phyloP scores from a whole-genome alignment of 2,888 invertebrate species.

The Tachina lurida region DNA sequence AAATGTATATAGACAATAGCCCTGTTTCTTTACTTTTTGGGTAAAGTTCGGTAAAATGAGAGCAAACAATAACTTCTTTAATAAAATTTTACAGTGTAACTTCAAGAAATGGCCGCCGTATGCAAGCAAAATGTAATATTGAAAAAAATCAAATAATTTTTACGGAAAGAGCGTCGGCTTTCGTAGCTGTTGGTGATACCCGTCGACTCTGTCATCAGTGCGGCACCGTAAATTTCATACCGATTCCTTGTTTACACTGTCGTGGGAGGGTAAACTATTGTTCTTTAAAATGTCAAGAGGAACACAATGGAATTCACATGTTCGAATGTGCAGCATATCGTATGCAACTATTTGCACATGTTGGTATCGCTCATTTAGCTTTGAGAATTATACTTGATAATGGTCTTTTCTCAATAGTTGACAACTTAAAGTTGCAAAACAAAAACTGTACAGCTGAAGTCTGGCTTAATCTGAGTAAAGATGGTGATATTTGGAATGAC shows the following conservation, averaged over 20 bases:
- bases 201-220: constrained; percentile 88
- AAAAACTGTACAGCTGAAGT: constrained; percentile 58
- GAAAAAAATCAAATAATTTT: constrained; percentile 89
- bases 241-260: constrained; percentile 88
- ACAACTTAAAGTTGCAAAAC: constrained; percentile 1
- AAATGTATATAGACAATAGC: too few species aligned
- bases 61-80: neutral
- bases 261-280: constrained; percentile 87
- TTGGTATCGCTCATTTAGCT: constrained; percentile 92
- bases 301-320: constrained; percentile 85
- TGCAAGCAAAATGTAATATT: constrained; percentile 85
- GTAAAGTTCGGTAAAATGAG: too few species aligned
- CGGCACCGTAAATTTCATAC: constrained; percentile 85
- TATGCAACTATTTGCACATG: constrained; percentile 86
- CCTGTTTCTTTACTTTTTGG: too few species aligned
- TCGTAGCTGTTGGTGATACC: constrained; percentile 85
- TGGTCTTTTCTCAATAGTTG: constrained; percentile 78
- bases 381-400: constrained; percentile 86
- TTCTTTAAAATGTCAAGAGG: constrained; percentile 85
- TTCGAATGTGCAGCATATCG: constrained; percentile 89
- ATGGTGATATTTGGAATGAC: constrained; percentile 39
- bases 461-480: constrained; percentile 74
- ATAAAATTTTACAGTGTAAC: constrained; percentile 33
- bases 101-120: constrained; percentile 75
- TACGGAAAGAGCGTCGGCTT: constrained; percentile 91